Conservation (phyloP, 2,113 vertebrate genomes). For the Leiothrix lutea region DNA sequence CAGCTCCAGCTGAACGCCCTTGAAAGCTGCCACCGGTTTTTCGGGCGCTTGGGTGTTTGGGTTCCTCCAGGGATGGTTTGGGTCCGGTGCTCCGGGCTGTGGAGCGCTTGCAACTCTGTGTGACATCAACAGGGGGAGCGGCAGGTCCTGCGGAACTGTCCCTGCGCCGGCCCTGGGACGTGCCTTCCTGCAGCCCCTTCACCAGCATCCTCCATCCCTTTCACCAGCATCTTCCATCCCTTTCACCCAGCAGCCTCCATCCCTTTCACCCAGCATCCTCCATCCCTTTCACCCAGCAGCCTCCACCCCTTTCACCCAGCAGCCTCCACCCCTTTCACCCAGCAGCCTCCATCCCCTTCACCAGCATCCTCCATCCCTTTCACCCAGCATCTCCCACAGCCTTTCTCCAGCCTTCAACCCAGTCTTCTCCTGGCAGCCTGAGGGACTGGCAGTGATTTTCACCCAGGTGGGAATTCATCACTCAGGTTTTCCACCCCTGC, state of each 20-base stretch:
- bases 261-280: not conserved
- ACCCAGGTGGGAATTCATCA: not conserved
- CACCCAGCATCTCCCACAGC: not conserved
- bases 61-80: not conserved
- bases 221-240: not conserved
- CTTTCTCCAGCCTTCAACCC: not conserved
- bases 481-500: not conserved
- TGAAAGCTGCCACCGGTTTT: not conserved
- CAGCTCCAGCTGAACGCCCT: not conserved
- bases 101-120: not conserved
- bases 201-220: not conserved
- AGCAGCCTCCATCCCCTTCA: not conserved
- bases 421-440: not conserved
- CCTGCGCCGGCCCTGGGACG: not conserved
- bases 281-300: not conserved
- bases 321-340: too few species aligned
- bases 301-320: too few species aligned
- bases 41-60: accelerated
- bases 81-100: not conserved
- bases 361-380: not conserved
- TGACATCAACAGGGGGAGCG: constrained; percentile 36
- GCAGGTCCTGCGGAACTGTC: not conserved
- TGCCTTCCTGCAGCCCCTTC: not conserved
- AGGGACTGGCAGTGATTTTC: not conserved
- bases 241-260: not conserved